Conservation (phyloP, 2,888 invertebrate species). For the Andrena bucephala region DNA sequence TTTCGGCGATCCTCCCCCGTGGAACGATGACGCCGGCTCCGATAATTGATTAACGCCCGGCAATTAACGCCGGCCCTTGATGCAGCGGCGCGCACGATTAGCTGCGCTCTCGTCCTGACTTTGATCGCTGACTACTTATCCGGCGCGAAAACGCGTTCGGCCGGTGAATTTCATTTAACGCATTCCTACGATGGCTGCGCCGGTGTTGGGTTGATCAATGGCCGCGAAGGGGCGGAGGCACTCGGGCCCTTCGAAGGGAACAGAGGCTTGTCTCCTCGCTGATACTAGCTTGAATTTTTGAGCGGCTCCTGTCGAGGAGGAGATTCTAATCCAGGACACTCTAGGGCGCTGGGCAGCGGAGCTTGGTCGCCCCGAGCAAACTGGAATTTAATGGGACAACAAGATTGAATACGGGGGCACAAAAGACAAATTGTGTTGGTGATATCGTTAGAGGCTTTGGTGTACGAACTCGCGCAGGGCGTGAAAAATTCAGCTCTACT, state of each 20-base stretch:
- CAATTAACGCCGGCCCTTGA: slow-evolving; percentile 37
- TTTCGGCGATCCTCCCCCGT: not conserved
- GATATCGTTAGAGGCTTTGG: too few species aligned
- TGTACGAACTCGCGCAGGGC: too few species aligned
- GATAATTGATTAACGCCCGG: slow-evolving; percentile 54
- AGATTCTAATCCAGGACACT: not conserved
- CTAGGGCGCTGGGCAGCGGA: not conserved
- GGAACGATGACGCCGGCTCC: slow-evolving; percentile 18
- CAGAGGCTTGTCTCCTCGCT: not conserved
- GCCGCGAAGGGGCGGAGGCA: not conserved
- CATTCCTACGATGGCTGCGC: not conserved
- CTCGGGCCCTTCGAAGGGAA: not conserved
- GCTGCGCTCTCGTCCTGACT: slow-evolving; percentile 31
- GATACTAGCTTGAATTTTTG: not conserved
- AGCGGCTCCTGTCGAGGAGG: not conserved
- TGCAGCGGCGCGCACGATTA: slow-evolving; percentile 33
- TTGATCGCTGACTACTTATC: slow-evolving; percentile 49
- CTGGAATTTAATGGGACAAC: not conserved
- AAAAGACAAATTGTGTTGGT: not conserved
- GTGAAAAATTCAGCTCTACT: too few species aligned
- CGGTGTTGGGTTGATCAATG: slow-evolving; percentile 16
- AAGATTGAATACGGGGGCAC: not conserved
- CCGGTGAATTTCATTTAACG: slow-evolving; percentile 17
- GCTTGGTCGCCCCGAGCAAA: not conserved
- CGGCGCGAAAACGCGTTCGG: slow-evolving; percentile 8